These are phyloP conservation scores for Apamea anceps DNA, from an alignment of 2,888 invertebrate genomes.

Conservation along the genomic window DNA sequence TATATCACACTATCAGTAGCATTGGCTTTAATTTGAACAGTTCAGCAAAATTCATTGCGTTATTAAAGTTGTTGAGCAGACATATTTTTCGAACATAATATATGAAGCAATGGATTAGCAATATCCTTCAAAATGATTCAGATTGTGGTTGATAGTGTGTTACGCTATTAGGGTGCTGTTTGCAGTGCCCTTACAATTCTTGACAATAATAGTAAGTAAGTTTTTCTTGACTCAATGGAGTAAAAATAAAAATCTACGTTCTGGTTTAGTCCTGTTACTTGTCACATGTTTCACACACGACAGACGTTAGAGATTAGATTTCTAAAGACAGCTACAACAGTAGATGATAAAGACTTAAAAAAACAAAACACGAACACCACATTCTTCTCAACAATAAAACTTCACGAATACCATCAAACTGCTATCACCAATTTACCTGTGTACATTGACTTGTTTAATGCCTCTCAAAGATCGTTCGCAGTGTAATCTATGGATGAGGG, in stretches of 20 bases:
- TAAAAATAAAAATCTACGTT: no score
- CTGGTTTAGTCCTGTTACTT: no score
- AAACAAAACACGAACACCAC: not conserved
- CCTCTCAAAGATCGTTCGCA: constrained; percentile 28
- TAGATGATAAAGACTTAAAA: not conserved
- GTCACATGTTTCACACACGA: no score
- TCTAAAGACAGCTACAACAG: no score
- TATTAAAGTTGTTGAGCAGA: not conserved
- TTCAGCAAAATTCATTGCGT: not conserved
- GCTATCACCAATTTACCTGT: constrained; percentile 24
- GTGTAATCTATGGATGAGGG: constrained; percentile 45
- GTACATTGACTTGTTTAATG: constrained; percentile 43
- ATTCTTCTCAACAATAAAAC: constrained; percentile 15
- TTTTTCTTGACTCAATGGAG: not conserved
- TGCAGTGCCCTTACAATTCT: not conserved
- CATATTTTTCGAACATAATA: not conserved
- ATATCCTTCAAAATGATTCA: no score
- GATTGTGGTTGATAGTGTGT: no score
- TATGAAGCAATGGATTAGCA: not conserved
- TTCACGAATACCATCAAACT: constrained; percentile 18
- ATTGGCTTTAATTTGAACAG: no score
- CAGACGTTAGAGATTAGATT: no score
- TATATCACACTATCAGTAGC: no score
- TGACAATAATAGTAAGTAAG: not conserved
- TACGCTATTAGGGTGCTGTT: no score